Percentiles rank a stretch among this genome's conserved stretches.
These are phyloP conservation scores for Aporophyla nigra DNA, from an alignment of 2,888 invertebrate genomes.

Conservation along the genomic window DNA sequence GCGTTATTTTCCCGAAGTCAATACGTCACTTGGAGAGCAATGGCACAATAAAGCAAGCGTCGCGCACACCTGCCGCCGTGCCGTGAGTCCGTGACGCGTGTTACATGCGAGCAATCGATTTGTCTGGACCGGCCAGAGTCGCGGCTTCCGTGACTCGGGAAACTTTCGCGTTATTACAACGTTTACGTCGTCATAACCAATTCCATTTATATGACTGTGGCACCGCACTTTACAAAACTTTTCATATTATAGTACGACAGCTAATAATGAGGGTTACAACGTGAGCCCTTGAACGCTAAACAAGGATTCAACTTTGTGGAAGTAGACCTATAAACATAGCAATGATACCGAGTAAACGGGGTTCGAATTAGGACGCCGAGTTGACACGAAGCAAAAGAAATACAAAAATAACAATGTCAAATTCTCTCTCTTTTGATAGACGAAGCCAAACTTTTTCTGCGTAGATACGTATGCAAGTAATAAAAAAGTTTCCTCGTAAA, in stretches of 20 bases:
- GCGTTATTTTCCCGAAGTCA: slow-evolving; percentile 71
- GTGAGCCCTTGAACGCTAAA: slow-evolving; percentile 76
- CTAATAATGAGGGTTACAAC: slow-evolving; percentile 77
- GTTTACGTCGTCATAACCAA: slow-evolving; percentile 82
- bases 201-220: slow-evolving; percentile 77
- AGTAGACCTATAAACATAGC: slow-evolving; percentile 73
- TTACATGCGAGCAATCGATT: slow-evolving; percentile 85
- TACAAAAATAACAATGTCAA: slow-evolving; percentile 9
- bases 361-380: slow-evolving; percentile 63
- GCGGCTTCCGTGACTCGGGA: slow-evolving; percentile 81
- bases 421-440: slow-evolving; percentile 3
- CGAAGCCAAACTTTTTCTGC: not conserved
- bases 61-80: slow-evolving; percentile 79
- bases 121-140: slow-evolving; percentile 81
- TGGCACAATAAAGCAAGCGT: slow-evolving; percentile 77
- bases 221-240: slow-evolving; percentile 77
- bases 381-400: slow-evolving; percentile 16
- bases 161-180: slow-evolving; percentile 82
- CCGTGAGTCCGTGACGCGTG: slow-evolving; percentile 71
- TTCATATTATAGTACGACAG: slow-evolving; percentile 76
- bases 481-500: slow-evolving; percentile 45
- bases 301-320: slow-evolving; percentile 71
- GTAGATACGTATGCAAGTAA: slow-evolving; percentile 10
- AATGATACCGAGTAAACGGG: slow-evolving; percentile 69
- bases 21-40: slow-evolving; percentile 72